Evolutionary conservation across 2,888 invertebrate species (phyloP).

Genomic region (Epistrophella euchroma): DNA sequence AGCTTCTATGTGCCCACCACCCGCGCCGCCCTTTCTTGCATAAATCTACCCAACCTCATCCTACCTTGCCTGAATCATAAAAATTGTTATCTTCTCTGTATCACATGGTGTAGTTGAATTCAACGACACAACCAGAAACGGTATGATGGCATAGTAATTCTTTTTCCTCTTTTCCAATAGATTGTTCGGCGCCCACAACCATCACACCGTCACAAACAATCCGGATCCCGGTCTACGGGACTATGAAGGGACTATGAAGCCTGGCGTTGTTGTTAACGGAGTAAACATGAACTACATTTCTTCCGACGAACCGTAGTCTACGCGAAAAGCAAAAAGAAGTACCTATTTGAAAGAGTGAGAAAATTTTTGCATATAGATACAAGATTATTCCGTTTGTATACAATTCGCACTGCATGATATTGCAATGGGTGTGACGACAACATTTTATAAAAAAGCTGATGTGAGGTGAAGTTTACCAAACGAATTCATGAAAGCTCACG

Average conservation of each 20-base stretch:
- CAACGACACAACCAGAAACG: constrained; percentile 40
- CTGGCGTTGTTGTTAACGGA: constrained; percentile 59
- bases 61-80: constrained; percentile 62
- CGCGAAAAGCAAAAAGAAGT: constrained; percentile 20
- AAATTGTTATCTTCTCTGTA: constrained; percentile 68
- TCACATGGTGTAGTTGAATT: constrained; percentile 54
- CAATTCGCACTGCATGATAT: constrained; percentile 57
- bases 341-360: constrained; percentile 67
- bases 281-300: constrained; percentile 65
- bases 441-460: neutral
- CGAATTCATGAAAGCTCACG: neutral
- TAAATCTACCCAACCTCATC: no score
- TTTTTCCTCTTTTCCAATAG: constrained; percentile 60
- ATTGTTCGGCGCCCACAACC: constrained; percentile 39
- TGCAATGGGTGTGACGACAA: constrained; percentile 58
- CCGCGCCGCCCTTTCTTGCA: neutral
- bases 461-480: constrained; percentile 23
- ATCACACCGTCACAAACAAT: neutral
- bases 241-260: neutral
- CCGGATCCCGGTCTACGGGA: constrained; percentile 1
- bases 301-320: constrained; percentile 29
- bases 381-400: constrained; percentile 46
- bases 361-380: constrained; percentile 57
- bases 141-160: constrained; percentile 48
- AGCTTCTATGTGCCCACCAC: constrained; percentile 9